Conservation (phyloP, 2,113 vertebrate genomes). For the Spheniscus mendiculus region DNA sequence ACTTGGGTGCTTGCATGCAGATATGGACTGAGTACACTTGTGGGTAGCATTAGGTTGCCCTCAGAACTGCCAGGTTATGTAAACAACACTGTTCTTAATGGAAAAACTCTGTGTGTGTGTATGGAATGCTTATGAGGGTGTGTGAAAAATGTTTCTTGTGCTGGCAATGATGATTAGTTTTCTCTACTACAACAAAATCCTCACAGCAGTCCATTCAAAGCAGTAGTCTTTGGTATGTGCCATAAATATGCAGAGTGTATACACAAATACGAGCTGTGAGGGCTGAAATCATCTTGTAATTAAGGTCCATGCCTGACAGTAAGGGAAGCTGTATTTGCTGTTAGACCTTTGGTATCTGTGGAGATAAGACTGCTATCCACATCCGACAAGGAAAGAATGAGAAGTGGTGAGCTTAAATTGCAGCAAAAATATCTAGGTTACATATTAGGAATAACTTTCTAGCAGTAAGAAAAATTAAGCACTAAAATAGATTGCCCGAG, state of each 20-base stretch:
- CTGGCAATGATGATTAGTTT: slow-evolving; percentile 33
- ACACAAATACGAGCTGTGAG: slow-evolving; percentile 19
- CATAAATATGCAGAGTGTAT: slow-evolving; percentile 11
- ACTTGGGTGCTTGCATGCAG: background rate
- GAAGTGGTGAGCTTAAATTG: background rate
- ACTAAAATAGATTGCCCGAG: background rate
- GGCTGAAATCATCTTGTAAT: slow-evolving; percentile 29
- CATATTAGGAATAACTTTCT: slow-evolving; percentile 2
- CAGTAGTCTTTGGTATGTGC: background rate
- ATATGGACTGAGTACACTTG: background rate
- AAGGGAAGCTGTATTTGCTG: slow-evolving; percentile 13
- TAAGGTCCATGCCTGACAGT: background rate
- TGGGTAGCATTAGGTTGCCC: background rate
- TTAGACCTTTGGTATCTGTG: background rate
- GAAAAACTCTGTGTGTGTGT: background rate
- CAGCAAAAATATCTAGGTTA: background rate
- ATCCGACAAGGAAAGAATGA: background rate
- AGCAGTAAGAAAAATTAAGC: background rate
- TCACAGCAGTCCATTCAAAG: slow-evolving; percentile 25
- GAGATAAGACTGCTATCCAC: background rate
- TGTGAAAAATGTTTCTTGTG: slow-evolving; percentile 16
- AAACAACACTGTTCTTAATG: background rate
- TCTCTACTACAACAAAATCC: slow-evolving; percentile 17
- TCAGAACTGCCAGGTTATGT: background rate
- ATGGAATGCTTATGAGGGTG: background rate